These are phyloP conservation scores for Pterocles gutturalis DNA, from an alignment of 2,113 vertebrate genomes.

Conservation along the genomic window DNA sequence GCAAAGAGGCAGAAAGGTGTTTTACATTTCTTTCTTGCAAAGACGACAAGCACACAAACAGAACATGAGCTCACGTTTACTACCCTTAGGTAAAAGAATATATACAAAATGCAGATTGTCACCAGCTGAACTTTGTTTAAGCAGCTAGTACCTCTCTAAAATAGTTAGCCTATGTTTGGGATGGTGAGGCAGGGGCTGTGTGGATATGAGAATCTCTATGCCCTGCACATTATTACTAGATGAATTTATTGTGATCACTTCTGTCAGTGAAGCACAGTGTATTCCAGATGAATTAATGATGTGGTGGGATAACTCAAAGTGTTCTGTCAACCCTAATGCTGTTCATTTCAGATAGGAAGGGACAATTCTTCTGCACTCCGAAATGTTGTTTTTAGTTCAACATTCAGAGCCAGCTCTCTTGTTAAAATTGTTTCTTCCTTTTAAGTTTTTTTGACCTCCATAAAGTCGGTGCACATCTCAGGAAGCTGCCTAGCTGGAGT, in stretches of 20 bases:
- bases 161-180: neutral
- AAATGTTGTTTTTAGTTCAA: neutral
- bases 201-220: neutral
- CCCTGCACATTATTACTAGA: neutral
- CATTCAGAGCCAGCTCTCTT: neutral
- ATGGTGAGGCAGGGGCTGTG: neutral
- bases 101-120: neutral
- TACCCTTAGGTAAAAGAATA: neutral
- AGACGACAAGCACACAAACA: neutral
- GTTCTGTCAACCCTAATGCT: neutral
- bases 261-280: neutral
- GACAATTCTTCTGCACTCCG: neutral
- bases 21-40: neutral
- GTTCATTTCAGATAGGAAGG: neutral
- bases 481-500: slow-evolving; percentile 11
- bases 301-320: neutral
- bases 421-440: slow-evolving; percentile 32
- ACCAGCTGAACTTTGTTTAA: neutral
- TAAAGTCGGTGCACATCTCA: neutral
- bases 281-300: neutral
- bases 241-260: neutral
- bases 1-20: neutral
- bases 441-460: slow-evolving; percentile 31
- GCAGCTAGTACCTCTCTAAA: neutral
- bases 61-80: neutral